phyloP scores from a whole-genome alignment of 2,888 invertebrate genomes.

The Herminia tarsipennalis region DNA sequence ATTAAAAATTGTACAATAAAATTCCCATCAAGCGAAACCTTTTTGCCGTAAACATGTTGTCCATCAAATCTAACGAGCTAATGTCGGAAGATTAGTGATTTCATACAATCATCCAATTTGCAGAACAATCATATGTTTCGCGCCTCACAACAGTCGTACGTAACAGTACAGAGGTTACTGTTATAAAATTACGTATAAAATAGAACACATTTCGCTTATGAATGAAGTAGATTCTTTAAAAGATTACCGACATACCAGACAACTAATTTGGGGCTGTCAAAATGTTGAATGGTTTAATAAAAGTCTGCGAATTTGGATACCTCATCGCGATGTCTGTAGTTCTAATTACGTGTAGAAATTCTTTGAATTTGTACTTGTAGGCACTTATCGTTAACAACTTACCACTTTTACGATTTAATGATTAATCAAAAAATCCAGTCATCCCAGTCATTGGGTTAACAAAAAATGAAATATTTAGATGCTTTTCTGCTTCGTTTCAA shows the following conservation, averaged over 20 bases:
- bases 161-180: conserved; percentile 27
- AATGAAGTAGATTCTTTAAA: not conserved
- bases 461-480: too few relatives aligned
- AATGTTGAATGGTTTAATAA: conserved; percentile 4
- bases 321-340: too few relatives aligned
- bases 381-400: too few relatives aligned
- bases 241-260: not conserved
- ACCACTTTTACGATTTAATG: too few relatives aligned
- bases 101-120: conserved; percentile 61
- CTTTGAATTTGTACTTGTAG: too few relatives aligned
- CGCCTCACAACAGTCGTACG: conserved; percentile 5
- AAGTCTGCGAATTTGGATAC: too few relatives aligned
- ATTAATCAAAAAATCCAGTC: too few relatives aligned
- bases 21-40: not conserved
- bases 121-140: conserved; percentile 47
- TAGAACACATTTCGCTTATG: too few relatives aligned
- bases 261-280: not conserved
- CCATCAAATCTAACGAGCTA: conserved; percentile 5
- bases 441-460: too few relatives aligned
- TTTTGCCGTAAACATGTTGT: conserved; percentile 1
- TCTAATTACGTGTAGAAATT: too few relatives aligned
- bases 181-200: conserved; percentile 3
- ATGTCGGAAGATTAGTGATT: conserved; percentile 33
- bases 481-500: too few relatives aligned
- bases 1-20: too few relatives aligned